Conservation (phyloP, 1,140 invertebrate species). For the Scylla paramamosain region DNA sequence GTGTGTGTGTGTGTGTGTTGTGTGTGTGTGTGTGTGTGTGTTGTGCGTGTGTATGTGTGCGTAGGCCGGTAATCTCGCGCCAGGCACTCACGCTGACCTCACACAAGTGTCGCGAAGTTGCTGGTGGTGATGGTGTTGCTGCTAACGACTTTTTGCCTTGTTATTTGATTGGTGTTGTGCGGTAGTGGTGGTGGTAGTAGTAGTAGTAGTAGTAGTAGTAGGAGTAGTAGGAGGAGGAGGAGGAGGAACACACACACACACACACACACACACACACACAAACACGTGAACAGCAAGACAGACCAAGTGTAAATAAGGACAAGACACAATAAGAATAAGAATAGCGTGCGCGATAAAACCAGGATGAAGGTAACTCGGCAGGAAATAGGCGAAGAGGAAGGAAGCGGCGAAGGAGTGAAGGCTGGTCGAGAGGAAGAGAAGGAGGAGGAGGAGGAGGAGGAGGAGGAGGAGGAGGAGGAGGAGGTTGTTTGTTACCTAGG, state of each 20-base stretch:
- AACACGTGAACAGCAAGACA: background rate
- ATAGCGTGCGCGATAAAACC: no score
- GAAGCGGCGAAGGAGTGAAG: background rate
- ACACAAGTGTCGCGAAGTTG: background rate
- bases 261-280: no score
- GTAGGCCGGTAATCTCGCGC: background rate
- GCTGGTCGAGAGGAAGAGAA: background rate
- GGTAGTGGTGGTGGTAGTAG: no score
- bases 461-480: background rate
- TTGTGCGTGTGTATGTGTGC: slow-evolving; percentile 7
- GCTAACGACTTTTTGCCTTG: background rate
- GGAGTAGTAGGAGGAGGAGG: no score
- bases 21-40: slow-evolving; percentile 28
- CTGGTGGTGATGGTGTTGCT: background rate
- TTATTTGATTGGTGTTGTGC: no score
- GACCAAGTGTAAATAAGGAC: background rate
- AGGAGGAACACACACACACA: no score
- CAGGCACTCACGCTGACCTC: background rate
- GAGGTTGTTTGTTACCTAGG: background rate
- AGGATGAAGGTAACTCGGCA: no score
- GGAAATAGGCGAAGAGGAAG: background rate
- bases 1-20: slow-evolving; percentile 1
- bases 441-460: background rate
- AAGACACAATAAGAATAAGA: no score
- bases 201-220: no score